Evolutionary conservation across 35 echinoderm and acorn worm genomes (phyloP), one percentile per base, ranked within the genome.

Genomic region (Lytechinus variegatus): DNA sequence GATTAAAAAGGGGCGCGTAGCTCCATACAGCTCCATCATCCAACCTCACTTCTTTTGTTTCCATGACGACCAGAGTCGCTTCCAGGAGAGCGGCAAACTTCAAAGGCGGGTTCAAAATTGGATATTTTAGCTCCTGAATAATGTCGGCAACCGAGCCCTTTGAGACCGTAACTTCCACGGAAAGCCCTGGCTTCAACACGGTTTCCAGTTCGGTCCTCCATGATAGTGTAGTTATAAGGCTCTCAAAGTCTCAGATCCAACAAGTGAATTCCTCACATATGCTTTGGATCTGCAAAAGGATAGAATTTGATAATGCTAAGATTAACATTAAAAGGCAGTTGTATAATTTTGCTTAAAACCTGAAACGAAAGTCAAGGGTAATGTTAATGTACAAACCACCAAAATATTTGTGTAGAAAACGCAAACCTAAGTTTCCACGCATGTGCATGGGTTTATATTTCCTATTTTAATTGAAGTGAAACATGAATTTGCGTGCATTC

Each of bases 121-220:
- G 66, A 79, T 79, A 79, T 79, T 79, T 79, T 79, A 79, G 66
- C 66, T 79, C 66, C 66, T 16, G 66, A 79, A 79, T 79, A 44
- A 79, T 79, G 66, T 79, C 66, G 66, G 66, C 66, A 79, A n/a
- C 16, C 66, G 66, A 79, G 12, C 66, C 66, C 66, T 79, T 79
- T 79, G 66, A 79, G 66, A 79, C 2, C n/a, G 16, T 19, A 24
- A 79, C 66, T 79, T 71, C n/a, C 66, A 79, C 66, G 66, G 66
- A 79, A 79, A 79, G 6, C 66, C 66, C 66, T 79, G 66, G 66
- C 66, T 79, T 79, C n/a, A 79, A 24, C n/a, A 79, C 66, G 16
- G 6, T 16, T 24, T 79, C n/a, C 66, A 79, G 66, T 79, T 79
- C n/a, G 12, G 19, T 8, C n/a, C 66, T 79, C 66, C 66, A 4